Percentiles rank a stretch among this genome's conserved stretches.
phyloP scores from a whole-genome alignment of 1,140 invertebrate genomes.

The Onthophagus taurus region DNA sequence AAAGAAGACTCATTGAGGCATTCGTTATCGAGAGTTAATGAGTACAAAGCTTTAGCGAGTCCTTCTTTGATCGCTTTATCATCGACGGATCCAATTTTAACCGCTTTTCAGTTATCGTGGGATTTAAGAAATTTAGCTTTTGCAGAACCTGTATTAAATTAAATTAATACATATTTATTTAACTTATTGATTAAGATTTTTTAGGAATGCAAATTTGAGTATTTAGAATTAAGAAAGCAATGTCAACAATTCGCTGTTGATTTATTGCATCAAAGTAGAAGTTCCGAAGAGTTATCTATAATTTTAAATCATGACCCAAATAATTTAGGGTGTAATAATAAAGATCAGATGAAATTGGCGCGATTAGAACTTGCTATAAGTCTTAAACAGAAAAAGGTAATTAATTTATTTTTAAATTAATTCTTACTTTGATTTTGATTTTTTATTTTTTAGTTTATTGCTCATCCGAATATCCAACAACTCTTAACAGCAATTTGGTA shows the following conservation, averaged over 20 bases:
- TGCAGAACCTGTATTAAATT: slow-evolving; percentile 53
- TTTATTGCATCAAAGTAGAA: slow-evolving; percentile 78
- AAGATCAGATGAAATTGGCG: slow-evolving; percentile 66
- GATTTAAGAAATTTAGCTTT: slow-evolving; percentile 67
- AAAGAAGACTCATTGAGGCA: slow-evolving; percentile 71
- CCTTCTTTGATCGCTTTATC: slow-evolving; percentile 82
- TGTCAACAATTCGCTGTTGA: slow-evolving; percentile 89
- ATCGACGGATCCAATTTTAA: slow-evolving; percentile 74
- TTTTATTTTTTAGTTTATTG: slow-evolving; percentile 61
- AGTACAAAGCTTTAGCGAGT: slow-evolving; percentile 83
- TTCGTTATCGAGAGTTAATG: slow-evolving; percentile 82
- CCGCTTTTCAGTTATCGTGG: slow-evolving; percentile 74
- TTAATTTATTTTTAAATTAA: background rate
- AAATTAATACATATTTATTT: slow-evolving; percentile 11
- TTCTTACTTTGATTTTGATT: background rate
- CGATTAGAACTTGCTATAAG: slow-evolving; percentile 79
- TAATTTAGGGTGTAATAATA: slow-evolving; percentile 53
- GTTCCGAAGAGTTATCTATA: slow-evolving; percentile 83
- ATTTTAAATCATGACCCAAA: slow-evolving; percentile 79
- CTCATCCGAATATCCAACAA: slow-evolving; percentile 89
- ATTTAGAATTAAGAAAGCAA: slow-evolving; percentile 68
- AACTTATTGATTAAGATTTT: slow-evolving; percentile 4
- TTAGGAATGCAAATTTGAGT: slow-evolving; percentile 68
- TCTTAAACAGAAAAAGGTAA: slow-evolving; percentile 87
- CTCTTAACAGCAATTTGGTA: slow-evolving; percentile 88